Evolutionary conservation across 2,113 vertebrate species (phyloP), one percentile per base, ranked within the genome.

Genomic region (Dryoscopus gambensis): DNA sequence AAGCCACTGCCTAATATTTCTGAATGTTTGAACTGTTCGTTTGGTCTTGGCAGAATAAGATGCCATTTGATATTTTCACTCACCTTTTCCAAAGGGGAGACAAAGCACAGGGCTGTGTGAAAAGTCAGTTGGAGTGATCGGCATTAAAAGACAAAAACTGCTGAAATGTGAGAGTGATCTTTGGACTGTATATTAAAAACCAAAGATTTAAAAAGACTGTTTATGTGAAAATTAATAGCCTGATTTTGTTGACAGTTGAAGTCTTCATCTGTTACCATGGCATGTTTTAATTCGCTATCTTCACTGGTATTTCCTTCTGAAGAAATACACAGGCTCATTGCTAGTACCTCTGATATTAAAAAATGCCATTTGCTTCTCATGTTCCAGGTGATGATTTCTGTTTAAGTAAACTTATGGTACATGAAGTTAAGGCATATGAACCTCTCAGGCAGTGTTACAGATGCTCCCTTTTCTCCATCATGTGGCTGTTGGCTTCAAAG

Each of bases 201-300:
- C 62, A 78, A 94, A 92, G 60, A 93, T 94, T 85, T 90, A 37
- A 89, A 90, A 87, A 85, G 56, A 78, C 63, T 96, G 89, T 89
- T 96, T 91, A 82, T 85, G 67, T 91, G 86, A 52, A 42, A 97
- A 96, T 96, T 84, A 95, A 91, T 95, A 91, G 65, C 52, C 87
- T 92, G 86, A 89, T 91, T 96, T 97, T 95, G 71, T 95, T 96
- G 83, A 93, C 93, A 77, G 89, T 97, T 95, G 85, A 96, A 90
- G 71, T 90, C 71, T 95, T 96, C 89, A 95, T 87, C 84, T 97
- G 76, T 97, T 97, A 62, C 91, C 71, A 90, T 93, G 87, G 77
- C 60, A 90, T 96, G 74, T 95, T 96, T 95, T 96, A 88, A 96
- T 95, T 95, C 76, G 57, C 59, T 96, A 28, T 94, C 74, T 93